A percentile compares a stretch with the other conserved stretches of the same genome.
Evolutionary conservation across 2,888 invertebrate species (phyloP).

Genomic region (Pristionchus mayeri): DNA sequence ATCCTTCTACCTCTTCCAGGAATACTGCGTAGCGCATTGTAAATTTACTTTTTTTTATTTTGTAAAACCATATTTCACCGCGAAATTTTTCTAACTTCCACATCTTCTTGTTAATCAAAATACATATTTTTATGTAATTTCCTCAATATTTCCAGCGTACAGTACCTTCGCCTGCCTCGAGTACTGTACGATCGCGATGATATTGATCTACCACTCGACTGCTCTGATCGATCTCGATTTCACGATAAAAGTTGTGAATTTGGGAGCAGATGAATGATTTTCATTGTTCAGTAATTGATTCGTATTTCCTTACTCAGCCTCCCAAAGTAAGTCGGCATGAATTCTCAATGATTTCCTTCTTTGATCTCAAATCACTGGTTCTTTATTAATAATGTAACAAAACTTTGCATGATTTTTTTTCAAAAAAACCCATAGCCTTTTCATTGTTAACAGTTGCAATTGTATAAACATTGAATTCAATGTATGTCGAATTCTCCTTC

Average conservation of each 20-base stretch:
- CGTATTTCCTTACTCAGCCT: too few species aligned
- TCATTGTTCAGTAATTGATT: too few species aligned
- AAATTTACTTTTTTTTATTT: background rate
- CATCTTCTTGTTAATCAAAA: background rate
- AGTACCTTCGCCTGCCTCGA: constrained; percentile 37
- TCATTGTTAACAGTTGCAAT: too few species aligned
- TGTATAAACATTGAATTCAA: too few species aligned
- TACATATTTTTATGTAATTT: too few species aligned
- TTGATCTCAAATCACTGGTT: background rate
- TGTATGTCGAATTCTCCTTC: too few species aligned
- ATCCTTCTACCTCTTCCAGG: constrained; percentile 20
- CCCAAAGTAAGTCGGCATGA: too few species aligned
- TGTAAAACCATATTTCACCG: background rate
- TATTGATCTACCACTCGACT: constrained; percentile 24
- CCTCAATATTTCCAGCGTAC: constrained; percentile 38
- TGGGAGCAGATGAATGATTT: background rate
- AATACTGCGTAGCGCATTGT: constrained; percentile 23
- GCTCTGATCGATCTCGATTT: constrained; percentile 32
- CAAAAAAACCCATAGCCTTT: too few species aligned
- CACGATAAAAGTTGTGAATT: background rate
- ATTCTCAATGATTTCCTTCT: too few species aligned
- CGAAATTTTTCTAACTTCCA: background rate
- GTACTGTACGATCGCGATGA: constrained; percentile 12
- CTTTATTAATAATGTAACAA: too few species aligned
- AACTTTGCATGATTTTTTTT: too few species aligned